phyloP scores from a whole-genome alignment of 2,797 vertebrate genomes.

The Sebastes miniatus region DNA sequence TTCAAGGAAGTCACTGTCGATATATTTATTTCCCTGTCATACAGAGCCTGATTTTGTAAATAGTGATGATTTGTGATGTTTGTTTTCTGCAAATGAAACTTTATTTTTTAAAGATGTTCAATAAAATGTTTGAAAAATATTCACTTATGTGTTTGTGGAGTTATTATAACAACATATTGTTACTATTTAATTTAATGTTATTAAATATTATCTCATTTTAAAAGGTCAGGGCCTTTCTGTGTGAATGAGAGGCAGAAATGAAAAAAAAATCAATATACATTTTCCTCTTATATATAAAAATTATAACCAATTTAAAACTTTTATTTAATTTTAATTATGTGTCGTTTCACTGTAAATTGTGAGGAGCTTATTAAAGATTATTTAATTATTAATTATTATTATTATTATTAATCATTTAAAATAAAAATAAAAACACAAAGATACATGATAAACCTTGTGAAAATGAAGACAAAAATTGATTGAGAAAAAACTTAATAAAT shows the following conservation, averaged over 20 bases:
- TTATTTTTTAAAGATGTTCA: slow-evolving; percentile 33
- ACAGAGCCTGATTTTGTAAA: slow-evolving; percentile 25
- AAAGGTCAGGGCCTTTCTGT: background rate
- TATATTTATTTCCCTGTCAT: slow-evolving; percentile 41
- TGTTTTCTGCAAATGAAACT: slow-evolving; percentile 23
- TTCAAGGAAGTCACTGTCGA: background rate
- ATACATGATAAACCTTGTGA: background rate
- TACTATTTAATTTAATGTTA: background rate
- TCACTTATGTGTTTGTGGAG: slow-evolving; percentile 8
- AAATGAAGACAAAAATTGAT: background rate
- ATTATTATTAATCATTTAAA: too few relatives aligned
- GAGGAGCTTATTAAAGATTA: background rate
- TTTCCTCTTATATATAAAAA: background rate
- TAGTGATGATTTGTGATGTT: slow-evolving; percentile 19
- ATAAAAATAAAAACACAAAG: background rate
- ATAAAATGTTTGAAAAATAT: slow-evolving; percentile 39
- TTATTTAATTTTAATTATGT: background rate
- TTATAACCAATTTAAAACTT: background rate
- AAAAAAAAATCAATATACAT: too few relatives aligned
- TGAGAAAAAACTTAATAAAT: background rate
- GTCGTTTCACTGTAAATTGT: background rate
- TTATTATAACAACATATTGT: slow-evolving; percentile 5
- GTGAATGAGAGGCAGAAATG: too few relatives aligned
- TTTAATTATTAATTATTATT: too few relatives aligned
- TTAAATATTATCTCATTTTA: background rate